Percentiles rank a stretch among this genome's conserved stretches.
These are phyloP conservation scores for Conus betulinus DNA, from an alignment of 1,140 invertebrate species.

Conservation along the genomic window DNA sequence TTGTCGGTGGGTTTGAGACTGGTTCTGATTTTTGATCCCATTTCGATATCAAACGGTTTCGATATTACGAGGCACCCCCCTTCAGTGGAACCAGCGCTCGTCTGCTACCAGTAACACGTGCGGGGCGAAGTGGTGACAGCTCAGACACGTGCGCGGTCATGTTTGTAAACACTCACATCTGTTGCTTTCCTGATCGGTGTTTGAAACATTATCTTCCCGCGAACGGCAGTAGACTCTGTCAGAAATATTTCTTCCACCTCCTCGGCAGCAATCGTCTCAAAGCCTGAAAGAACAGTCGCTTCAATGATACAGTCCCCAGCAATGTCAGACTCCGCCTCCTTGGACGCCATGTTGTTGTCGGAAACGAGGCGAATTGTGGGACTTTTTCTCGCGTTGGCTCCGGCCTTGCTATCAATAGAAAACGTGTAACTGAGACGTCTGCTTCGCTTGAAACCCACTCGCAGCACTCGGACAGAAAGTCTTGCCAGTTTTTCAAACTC, in stretches of 20 bases:
- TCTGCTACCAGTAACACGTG: too few relatives aligned
- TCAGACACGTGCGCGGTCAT: neutral
- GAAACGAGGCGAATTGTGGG: neutral
- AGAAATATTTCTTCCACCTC: conserved; percentile 78
- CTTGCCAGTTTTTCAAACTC: neutral
- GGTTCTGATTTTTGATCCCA: too few relatives aligned
- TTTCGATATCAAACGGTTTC: too few relatives aligned
- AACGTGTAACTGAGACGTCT: neutral
- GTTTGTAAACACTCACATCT: conserved; percentile 64
- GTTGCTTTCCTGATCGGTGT: conserved; percentile 68
- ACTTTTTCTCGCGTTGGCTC: neutral
- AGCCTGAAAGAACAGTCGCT: conserved; percentile 78
- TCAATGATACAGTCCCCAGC: conserved; percentile 69
- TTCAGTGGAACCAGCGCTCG: too few relatives aligned
- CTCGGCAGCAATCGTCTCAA: conserved; percentile 78
- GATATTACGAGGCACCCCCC: too few relatives aligned
- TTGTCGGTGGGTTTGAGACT: too few relatives aligned
- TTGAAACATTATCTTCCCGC: conserved; percentile 78
- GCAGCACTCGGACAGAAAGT: neutral
- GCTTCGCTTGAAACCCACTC: neutral
- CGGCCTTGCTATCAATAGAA: neutral
- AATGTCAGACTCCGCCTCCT: neutral
- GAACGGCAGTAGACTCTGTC: conserved; percentile 64
- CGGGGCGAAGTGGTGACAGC: neutral
- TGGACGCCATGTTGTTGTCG: neutral